Conservation (phyloP, 2,797 vertebrate genomes). For the Craterocephalus amniculus region DNA sequence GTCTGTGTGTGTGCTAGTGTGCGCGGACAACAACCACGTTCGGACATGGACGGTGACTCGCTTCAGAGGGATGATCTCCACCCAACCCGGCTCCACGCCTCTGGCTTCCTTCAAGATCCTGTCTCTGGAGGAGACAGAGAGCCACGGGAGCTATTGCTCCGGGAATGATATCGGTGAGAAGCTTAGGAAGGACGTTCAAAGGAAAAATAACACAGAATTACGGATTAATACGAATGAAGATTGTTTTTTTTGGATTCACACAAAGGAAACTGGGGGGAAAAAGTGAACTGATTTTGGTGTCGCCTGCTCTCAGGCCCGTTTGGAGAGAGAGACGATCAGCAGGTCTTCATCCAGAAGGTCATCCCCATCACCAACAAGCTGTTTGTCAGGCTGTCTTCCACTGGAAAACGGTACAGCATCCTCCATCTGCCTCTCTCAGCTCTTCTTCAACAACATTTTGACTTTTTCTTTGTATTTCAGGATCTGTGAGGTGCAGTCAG, state of each 20-base stretch:
- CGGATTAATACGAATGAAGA: not conserved
- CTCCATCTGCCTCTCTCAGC: not conserved
- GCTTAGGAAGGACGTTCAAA: not conserved
- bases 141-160: conserved; percentile 94
- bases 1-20: conserved; percentile 81
- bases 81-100: conserved; percentile 96
- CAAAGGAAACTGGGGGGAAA: not conserved
- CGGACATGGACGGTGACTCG: conserved; percentile 97
- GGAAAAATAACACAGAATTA: not conserved
- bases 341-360: conserved; percentile 98
- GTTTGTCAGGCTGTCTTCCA: conserved; percentile 97
- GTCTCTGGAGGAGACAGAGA: conserved; percentile 95
- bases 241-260: not conserved
- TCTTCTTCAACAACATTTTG: not conserved
- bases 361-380: conserved; percentile 97
- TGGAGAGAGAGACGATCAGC: conserved; percentile 97
- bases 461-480: conserved; percentile 67
- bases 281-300: not conserved
- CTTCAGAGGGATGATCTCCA: conserved; percentile 99
- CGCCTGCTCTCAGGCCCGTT: conserved; percentile 88
- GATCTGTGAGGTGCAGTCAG: conserved; percentile 97
- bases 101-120: conserved; percentile 97
- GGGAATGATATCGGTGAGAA: conserved; percentile 95
- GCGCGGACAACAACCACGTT: conserved; percentile 97
- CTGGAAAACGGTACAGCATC: conserved; percentile 89